Evolutionary conservation across 2,113 vertebrate genomes (phyloP), one percentile per base, ranked within the genome.

Genomic region (Dunckerocampus dactyliophorus): DNA sequence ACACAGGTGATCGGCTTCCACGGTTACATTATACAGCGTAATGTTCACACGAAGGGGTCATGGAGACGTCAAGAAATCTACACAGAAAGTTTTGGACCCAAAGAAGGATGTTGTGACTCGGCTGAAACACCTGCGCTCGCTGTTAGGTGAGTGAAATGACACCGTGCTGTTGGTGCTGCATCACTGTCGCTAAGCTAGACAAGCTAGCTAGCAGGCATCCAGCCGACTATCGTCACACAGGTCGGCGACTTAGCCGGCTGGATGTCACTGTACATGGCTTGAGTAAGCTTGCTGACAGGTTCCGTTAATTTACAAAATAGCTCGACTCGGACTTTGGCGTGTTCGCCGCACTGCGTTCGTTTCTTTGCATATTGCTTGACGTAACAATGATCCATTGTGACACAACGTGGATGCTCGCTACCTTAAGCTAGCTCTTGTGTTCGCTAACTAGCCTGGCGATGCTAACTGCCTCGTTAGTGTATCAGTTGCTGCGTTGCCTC

Each of bases 1-100:
- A 66, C 72, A 63, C 75, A 83, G 85, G 81, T 86, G 76, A 83
- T 81, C 85, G 62, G 85, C 80, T 70, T 65, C 46, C 84, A 82
- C 81, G 59, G 87, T 87, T 68, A 87, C 80, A 80, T 78, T 86
- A 78, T 72, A 82, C 65, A 89, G 82, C 90, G 90, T 89, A 72
- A 97, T 98, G 96, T 98, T 98, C 90, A 96, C 95, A 82, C 92
- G 95, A 81, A 92, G 92, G 89, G 90, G 91, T 76, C 93, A 98
- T 88, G 96, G 95, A 71, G 96, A 98, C 77, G 94, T 96, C 90
- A 96, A 93, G 93, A 98, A 98, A 93, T 98, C 95, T 89, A 93
- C 92, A 83, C 96, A 98, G 94, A 98, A 98, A 92, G 95, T 95
- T 93, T 92, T 98, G 92, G 96, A 98, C 91, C 94, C 94, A 80